phyloP scores from a whole-genome alignment of 2,113 vertebrate genomes.

The Megalops atlanticus region DNA sequence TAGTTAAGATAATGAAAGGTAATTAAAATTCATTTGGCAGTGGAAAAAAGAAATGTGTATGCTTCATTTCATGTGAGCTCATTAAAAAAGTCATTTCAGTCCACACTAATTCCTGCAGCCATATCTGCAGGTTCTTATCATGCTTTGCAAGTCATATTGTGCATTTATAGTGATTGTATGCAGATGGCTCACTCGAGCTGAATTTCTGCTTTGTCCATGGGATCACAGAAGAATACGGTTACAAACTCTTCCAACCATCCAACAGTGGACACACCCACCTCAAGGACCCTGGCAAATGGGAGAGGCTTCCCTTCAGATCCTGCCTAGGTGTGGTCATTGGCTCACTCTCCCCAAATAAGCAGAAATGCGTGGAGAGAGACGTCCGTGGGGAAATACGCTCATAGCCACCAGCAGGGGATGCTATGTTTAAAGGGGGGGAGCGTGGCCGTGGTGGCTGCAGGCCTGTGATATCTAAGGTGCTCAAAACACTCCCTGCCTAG shows the following conservation, averaged over 20 bases:
- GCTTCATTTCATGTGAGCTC: no score
- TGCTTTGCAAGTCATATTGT: no score
- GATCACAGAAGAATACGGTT: background rate
- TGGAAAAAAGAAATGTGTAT: no score
- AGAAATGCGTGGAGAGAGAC: background rate
- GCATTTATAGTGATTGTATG: no score
- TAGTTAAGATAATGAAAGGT: no score
- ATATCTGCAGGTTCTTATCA: no score
- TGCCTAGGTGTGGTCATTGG: background rate
- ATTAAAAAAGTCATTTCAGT: no score
- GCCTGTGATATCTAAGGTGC: conserved; percentile 57
- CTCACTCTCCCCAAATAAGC: background rate
- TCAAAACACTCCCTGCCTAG: conserved; percentile 39
- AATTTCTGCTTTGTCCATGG: background rate
- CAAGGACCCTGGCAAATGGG: background rate
- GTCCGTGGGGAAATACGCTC: background rate
- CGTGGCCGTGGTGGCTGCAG: conserved; percentile 15
- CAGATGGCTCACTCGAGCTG: background rate
- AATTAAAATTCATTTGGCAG: no score
- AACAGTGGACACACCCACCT: background rate
- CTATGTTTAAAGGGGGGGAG: conserved; percentile 35
- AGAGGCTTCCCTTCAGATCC: background rate
- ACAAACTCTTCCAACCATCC: background rate
- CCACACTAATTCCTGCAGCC: no score
- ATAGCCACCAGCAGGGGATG: conserved; percentile 49